Evolutionary conservation across 2,113 vertebrate species (phyloP).

Genomic region (Mellivora capensis): DNA sequence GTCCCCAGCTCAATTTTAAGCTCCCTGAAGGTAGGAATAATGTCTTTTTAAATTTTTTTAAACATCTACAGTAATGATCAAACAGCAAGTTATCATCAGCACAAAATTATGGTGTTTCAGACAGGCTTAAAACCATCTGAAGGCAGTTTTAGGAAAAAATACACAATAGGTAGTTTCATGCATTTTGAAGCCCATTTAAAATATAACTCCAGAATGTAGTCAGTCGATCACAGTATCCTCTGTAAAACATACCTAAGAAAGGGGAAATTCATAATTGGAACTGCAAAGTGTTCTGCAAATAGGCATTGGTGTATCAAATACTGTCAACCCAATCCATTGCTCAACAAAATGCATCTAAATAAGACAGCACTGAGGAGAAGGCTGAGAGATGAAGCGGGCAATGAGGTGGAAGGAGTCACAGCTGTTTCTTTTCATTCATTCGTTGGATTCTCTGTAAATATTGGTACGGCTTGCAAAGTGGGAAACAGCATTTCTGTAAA

Average conservation of each 20-base stretch:
- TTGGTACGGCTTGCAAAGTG: constrained; percentile 57
- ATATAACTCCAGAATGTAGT: background rate
- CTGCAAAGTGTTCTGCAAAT: background rate
- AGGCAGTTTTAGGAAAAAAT: background rate
- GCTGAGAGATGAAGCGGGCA: constrained; percentile 44
- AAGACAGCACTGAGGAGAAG: background rate
- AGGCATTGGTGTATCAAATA: background rate
- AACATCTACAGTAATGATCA: background rate
- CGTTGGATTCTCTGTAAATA: constrained; percentile 71
- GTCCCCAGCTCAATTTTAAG: constrained; percentile 2
- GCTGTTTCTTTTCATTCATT: constrained; percentile 67
- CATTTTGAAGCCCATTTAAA: background rate
- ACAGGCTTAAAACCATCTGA: background rate
- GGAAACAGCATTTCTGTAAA: constrained; percentile 22
- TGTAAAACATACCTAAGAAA: background rate
- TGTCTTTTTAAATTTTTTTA: background rate
- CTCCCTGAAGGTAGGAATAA: background rate
- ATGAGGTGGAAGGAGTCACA: constrained; percentile 66
- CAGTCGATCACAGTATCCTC: background rate
- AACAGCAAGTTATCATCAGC: background rate
- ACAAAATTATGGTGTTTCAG: background rate
- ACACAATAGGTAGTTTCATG: background rate
- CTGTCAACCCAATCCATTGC: background rate
- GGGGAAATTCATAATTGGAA: background rate
- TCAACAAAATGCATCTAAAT: background rate